These are phyloP conservation scores for Euthynnus affinis DNA, from an alignment of 2,797 vertebrate species.

Conservation along the genomic window DNA sequence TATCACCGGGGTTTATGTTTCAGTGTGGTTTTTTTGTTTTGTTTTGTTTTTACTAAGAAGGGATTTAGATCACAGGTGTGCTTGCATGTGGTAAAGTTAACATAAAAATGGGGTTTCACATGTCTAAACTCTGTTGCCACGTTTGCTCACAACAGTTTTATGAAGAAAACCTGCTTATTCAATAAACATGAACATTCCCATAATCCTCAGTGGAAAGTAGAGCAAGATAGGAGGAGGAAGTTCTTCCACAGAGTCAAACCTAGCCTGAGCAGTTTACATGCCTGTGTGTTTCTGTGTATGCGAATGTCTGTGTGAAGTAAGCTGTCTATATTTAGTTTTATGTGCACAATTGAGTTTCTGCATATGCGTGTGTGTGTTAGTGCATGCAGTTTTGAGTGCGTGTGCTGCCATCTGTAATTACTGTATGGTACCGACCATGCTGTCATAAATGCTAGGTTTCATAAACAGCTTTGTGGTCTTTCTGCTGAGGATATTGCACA, in stretches of 20 bases:
- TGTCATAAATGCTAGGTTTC: conserved; percentile 75
- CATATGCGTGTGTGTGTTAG: conserved; percentile 19
- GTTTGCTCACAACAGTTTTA: conserved; percentile 36
- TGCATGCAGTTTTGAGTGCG: conserved; percentile 28
- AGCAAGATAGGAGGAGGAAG: conserved; percentile 8
- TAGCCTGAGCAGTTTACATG: conserved; percentile 60
- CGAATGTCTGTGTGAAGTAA: conserved; percentile 50
- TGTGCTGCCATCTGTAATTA: conserved; percentile 77
- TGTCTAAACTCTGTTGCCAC: conserved; percentile 34
- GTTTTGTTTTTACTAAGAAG: conserved; percentile 31
- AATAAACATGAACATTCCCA: conserved; percentile 26
- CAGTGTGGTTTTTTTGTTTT: background rate
- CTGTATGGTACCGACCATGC: conserved; percentile 62
- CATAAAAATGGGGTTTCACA: conserved; percentile 23
- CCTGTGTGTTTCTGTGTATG: conserved; percentile 50
- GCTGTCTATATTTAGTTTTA: conserved; percentile 67
- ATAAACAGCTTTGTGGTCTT: conserved; percentile 70
- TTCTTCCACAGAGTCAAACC: conserved; percentile 31
- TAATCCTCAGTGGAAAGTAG: conserved; percentile 24
- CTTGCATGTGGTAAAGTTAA: conserved; percentile 7
- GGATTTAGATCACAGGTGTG: conserved; percentile 49
- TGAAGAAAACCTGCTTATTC: conserved; percentile 25
- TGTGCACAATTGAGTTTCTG: conserved; percentile 40
- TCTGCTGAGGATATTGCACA: conserved; percentile 69
- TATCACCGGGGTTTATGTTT: conserved; percentile 52